These are phyloP conservation scores for Sicus ferrugineus DNA, from an alignment of 2,888 invertebrate species.

Conservation along the genomic window DNA sequence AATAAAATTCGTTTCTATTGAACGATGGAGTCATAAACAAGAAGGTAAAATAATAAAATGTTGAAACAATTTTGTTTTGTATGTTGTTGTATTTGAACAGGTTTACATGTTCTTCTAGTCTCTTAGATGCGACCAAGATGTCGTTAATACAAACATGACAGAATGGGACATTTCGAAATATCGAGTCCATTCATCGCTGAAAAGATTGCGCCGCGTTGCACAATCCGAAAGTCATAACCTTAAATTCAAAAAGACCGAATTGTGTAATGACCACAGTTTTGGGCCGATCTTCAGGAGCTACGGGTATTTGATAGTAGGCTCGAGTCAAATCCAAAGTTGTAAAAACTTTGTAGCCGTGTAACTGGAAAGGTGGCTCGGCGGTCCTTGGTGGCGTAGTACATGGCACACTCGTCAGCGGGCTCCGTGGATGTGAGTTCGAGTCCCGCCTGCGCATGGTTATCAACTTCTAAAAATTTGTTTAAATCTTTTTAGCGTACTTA, in stretches of 20 bases:
- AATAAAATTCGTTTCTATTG: no score
- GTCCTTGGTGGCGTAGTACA: not conserved
- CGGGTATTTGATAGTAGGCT: conserved; percentile 53
- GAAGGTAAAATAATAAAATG: no score
- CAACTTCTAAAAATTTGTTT: no score
- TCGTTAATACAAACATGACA: conserved; percentile 20
- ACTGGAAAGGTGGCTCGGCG: not conserved
- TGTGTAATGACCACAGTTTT: conserved; percentile 15
- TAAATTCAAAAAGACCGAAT: conserved; percentile 21
- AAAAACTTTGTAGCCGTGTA: not conserved
- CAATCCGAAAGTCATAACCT: conserved; percentile 9
- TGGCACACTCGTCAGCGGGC: no score
- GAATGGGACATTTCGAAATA: conserved; percentile 13
- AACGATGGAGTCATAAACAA: no score
- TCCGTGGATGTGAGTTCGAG: no score
- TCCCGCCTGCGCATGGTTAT: no score
- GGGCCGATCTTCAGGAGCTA: not conserved
- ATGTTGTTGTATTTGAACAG: no score
- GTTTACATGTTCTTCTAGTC: no score
- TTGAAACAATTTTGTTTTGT: no score
- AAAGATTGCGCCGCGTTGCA: conserved; percentile 12
- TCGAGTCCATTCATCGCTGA: not conserved
- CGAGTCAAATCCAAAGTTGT: conserved; percentile 44
- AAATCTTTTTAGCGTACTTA: no score
- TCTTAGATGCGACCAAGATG: not conserved